Conservation (phyloP, 2,888 invertebrate genomes). For the Oegoconia quadripuncta region DNA sequence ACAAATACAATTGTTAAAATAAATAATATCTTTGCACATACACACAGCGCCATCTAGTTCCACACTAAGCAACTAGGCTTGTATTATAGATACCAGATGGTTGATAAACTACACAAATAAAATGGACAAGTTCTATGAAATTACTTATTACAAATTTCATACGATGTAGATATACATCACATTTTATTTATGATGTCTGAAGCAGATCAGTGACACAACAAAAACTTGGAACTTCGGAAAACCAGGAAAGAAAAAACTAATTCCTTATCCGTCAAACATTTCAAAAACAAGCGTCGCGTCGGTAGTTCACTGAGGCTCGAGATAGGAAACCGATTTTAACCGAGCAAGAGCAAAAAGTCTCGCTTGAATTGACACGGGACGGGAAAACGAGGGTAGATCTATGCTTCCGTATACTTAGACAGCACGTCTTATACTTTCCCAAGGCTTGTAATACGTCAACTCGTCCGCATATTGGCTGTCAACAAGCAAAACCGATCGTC, state of each 20-base stretch:
- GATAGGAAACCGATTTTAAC: constrained; percentile 53
- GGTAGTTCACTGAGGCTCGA: constrained; percentile 38
- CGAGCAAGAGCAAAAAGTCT: constrained; percentile 42
- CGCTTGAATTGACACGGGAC: constrained; percentile 18
- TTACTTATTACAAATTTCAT: too few species aligned
- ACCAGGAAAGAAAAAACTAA: constrained; percentile 46
- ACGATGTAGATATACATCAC: neutral
- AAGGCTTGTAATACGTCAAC: constrained; percentile 46
- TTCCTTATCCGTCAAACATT: constrained; percentile 68
- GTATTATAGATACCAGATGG: too few species aligned
- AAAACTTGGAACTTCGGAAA: constrained; percentile 5
- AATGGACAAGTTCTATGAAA: too few species aligned
- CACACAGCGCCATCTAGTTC: too few species aligned
- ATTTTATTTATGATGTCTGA: constrained; percentile 16
- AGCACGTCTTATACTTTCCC: constrained; percentile 18
- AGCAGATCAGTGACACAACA: too few species aligned
- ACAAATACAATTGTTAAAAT: too few species aligned
- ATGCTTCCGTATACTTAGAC: too few species aligned
- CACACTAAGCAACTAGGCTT: too few species aligned
- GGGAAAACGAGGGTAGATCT: neutral
- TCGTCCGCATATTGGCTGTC: constrained; percentile 59
- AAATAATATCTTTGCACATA: too few species aligned
- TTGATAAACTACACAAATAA: too few species aligned
- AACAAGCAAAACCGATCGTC: constrained; percentile 47
- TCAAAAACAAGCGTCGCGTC: constrained; percentile 51